Percentiles rank a stretch among this genome's conserved stretches.
These are phyloP conservation scores for Lasius fuliginosus DNA, from an alignment of 2,888 invertebrate species.

Conservation along the genomic window DNA sequence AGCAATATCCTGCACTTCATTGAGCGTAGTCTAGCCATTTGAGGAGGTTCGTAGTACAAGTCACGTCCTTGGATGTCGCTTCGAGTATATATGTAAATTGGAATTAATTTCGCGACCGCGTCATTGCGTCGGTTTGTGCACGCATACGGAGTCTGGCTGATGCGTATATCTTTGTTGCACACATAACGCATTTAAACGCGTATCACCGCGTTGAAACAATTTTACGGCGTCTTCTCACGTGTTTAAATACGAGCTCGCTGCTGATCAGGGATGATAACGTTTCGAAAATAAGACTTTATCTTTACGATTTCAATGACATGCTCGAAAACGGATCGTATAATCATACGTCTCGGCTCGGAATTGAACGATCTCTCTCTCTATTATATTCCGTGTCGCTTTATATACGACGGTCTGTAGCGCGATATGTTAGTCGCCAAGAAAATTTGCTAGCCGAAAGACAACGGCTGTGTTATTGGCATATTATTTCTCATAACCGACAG, in stretches of 20 bases:
- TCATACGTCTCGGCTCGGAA: constrained; percentile 38
- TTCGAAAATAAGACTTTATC: constrained; percentile 72
- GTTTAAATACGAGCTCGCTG: constrained; percentile 45
- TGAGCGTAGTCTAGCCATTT: constrained; percentile 37
- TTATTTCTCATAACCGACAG: background rate
- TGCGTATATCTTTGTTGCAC: constrained; percentile 1
- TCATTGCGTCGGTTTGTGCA: constrained; percentile 30
- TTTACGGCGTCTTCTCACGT: constrained; percentile 20
- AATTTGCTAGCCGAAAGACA: constrained; percentile 36
- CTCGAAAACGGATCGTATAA: constrained; percentile 48
- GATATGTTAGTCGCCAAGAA: constrained; percentile 42
- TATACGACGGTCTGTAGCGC: constrained; percentile 28
- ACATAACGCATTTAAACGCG: background rate
- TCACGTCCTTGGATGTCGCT: constrained; percentile 42
- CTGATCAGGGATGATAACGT: constrained; percentile 60
- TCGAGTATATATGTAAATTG: constrained; percentile 52
- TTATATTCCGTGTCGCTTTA: constrained; percentile 43
- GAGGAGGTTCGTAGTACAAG: constrained; percentile 15
- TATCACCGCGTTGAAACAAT: background rate
- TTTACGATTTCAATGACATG: constrained; percentile 66
- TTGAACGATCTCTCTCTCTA: constrained; percentile 27
- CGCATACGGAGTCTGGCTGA: constrained; percentile 31
- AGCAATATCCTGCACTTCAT: constrained; percentile 40
- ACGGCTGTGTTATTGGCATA: constrained; percentile 17
- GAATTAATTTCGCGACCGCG: constrained; percentile 52